A percentile compares a stretch with the other conserved stretches of the same genome.
These are phyloP conservation scores for Phyllotreta striolata DNA, from an alignment of 2,888 invertebrate genomes.

Conservation along the genomic window DNA sequence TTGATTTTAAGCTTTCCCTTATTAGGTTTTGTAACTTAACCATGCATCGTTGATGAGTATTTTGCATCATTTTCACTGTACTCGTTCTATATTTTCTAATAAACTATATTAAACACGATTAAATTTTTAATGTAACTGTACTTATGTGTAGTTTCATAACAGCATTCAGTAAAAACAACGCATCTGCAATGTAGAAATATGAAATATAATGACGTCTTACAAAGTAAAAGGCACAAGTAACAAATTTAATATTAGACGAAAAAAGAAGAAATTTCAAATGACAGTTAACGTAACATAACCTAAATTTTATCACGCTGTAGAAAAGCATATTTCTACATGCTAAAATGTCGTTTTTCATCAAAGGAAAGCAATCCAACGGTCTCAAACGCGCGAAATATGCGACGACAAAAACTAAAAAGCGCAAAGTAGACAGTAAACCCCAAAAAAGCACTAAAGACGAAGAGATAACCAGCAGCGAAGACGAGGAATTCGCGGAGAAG, in stretches of 20 bases:
- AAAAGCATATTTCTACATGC: constrained; percentile 14
- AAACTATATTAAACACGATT: constrained; percentile 22
- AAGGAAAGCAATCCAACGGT: constrained; percentile 50
- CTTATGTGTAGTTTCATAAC: too few relatives aligned
- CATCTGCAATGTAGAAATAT: too few relatives aligned
- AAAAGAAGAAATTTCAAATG: too few relatives aligned
- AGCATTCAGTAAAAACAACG: too few relatives aligned
- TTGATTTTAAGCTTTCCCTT: constrained; percentile 36
- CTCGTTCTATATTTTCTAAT: constrained; percentile 34
- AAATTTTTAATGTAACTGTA: too few relatives aligned
- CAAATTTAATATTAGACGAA: too few relatives aligned
- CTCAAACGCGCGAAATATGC: constrained; percentile 42
- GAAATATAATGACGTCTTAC: too few relatives aligned
- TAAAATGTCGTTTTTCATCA: constrained; percentile 56
- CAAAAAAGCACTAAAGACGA: constrained; percentile 57
- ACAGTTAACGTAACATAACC: too few relatives aligned
- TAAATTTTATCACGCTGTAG: neutral
- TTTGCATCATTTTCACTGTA: constrained; percentile 35
- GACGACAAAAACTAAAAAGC: constrained; percentile 45
- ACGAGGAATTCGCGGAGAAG: constrained; percentile 53
- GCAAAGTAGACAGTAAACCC: constrained; percentile 34
- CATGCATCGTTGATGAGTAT: constrained; percentile 27
- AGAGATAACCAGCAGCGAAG: constrained; percentile 66
- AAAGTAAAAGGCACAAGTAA: too few relatives aligned
- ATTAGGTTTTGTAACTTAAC: constrained; percentile 29